phyloP scores from a whole-genome alignment of 2,113 vertebrate genomes.

The Rhinichthys klamathensis region DNA sequence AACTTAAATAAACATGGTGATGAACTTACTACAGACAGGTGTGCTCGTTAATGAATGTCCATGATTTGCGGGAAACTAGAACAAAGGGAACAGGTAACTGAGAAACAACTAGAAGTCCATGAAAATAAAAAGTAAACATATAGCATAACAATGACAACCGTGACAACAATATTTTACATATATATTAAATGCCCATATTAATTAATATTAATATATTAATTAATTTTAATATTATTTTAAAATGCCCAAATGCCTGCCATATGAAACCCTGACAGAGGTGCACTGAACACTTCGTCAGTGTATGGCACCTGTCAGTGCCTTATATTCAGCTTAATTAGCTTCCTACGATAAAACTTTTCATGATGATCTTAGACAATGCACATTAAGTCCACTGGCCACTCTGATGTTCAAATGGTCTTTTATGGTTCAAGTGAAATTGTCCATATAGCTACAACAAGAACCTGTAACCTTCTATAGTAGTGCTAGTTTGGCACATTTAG shows the following conservation, averaged over 20 bases:
- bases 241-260: background rate
- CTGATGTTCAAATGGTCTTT: background rate
- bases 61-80: too few relatives aligned
- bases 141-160: too few relatives aligned
- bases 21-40: too few relatives aligned
- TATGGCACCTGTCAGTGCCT: background rate
- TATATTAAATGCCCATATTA: too few relatives aligned
- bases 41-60: too few relatives aligned
- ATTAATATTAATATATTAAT: too few relatives aligned
- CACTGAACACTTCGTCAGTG: background rate
- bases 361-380: background rate
- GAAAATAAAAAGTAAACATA: too few relatives aligned
- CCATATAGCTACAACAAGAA: background rate
- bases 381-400: background rate
- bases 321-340: background rate
- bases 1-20: too few relatives aligned
- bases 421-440: background rate
- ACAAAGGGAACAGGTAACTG: too few relatives aligned
- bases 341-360: background rate
- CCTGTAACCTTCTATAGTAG: background rate
- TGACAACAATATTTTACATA: background rate
- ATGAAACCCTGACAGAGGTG: background rate
- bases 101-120: too few relatives aligned
- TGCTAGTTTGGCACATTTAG: background rate
- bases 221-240: too few relatives aligned